Conservation (phyloP, 2,888 invertebrate species). For the Deladenus siricidicola region DNA sequence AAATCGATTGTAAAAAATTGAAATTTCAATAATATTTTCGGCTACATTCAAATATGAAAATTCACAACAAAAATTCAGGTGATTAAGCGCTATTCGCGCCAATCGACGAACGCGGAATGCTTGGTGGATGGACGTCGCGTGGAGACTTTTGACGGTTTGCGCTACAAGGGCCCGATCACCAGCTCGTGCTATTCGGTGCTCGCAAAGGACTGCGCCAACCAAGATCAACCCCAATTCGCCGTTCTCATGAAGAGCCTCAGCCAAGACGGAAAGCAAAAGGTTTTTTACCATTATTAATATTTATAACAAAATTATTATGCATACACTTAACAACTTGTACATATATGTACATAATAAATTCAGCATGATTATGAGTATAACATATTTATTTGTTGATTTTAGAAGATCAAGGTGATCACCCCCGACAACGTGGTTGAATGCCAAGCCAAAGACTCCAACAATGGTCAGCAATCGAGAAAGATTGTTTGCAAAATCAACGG, state of each 20-base stretch:
- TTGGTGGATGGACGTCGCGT: constrained; percentile 24
- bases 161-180: constrained; percentile 42
- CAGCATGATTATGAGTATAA: too few species aligned
- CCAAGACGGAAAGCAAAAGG: constrained; percentile 34
- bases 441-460: constrained; percentile 2
- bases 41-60: too few species aligned
- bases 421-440: constrained; percentile 22
- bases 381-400: too few species aligned
- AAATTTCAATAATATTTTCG: too few species aligned
- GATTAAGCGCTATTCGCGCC: background rate
- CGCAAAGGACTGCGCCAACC: constrained; percentile 52
- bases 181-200: constrained; percentile 53
- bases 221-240: constrained; percentile 48
- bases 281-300: too few species aligned
- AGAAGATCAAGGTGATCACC: constrained; percentile 38
- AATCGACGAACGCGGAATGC: constrained; percentile 20
- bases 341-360: too few species aligned
- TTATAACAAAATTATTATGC: too few species aligned
- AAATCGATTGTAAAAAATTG: too few species aligned
- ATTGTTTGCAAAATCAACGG: constrained; percentile 17
- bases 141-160: constrained; percentile 48
- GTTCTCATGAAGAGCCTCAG: constrained; percentile 50
- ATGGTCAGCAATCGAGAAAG: constrained; percentile 11
- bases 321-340: too few species aligned
- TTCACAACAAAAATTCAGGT: too few species aligned